Evolutionary conservation across 2,888 invertebrate species (phyloP), one percentile per base, ranked within the genome.

Genomic region (Coecobrya sp.): DNA sequence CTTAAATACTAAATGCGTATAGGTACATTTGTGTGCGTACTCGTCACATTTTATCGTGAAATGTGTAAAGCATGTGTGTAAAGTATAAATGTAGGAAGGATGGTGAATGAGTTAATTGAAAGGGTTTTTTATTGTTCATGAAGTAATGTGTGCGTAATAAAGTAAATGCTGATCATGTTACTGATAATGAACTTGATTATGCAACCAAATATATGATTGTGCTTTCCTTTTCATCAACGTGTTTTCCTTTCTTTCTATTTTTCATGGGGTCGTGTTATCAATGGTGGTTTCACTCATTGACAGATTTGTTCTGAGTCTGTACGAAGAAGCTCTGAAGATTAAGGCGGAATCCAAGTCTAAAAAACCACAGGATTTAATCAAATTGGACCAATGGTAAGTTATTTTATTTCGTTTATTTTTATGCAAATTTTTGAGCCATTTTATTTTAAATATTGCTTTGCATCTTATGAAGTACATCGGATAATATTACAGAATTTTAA

Each of bases 331-430:
- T 95, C 97, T 99, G 95, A 97, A 97, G 96, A 96, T 98, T 95
- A 99, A 98, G 96, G 98, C 99, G 94, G 98, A 98, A 96, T 97
- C 97, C 96, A 98, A 98, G 96, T 97, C 97, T 96, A 98, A 98
- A 97, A 99, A 98, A 96, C 98, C 98, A 90, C 98, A 98, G 96
- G 99, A 99, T 96, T 97, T 98, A 96, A 97, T 99, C 96, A 98
- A 98, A 96, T 97, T 99, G 96, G 99, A 99, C 96, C 98, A 98
- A 96, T 99, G 99, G 99, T 98, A 96, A 98, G 98, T 16, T 68
- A 70, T 27, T 86, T 52, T 86, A 42, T 52, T 86, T 81, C 82
- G 68, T 89, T 76, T 79, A 76, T 84, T 93, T 76, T 65, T 79
- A 55, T n/a, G n/a, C n/a, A n/a, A n/a, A 59, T 73, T 93, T 81